These are phyloP conservation scores for Nycticryphes semicollaris DNA, from an alignment of 2,113 vertebrate genomes.

Conservation along the genomic window DNA sequence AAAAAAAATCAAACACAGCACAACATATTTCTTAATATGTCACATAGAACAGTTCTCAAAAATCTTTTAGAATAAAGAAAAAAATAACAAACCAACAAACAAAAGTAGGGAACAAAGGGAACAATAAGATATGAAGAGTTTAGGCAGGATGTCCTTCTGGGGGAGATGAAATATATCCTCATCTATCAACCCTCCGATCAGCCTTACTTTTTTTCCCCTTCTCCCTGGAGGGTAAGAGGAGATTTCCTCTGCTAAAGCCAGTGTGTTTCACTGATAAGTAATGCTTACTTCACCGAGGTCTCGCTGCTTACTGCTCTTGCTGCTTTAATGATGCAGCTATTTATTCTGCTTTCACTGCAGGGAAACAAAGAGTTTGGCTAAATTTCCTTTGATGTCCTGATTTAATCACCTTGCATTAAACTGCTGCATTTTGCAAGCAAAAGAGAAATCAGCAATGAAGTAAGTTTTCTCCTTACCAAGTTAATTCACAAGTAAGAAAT, in stretches of 20 bases:
- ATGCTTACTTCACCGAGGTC: background rate
- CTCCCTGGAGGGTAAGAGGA: slow-evolving; percentile 27
- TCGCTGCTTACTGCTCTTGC: background rate
- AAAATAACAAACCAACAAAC: background rate
- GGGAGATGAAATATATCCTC: slow-evolving; percentile 17
- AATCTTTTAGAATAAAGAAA: background rate
- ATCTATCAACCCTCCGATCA: slow-evolving; percentile 43
- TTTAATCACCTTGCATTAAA: background rate
- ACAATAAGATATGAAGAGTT: background rate
- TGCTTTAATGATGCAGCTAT: background rate
- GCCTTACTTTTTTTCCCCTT: background rate
- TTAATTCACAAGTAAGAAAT: background rate
- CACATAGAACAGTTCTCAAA: background rate
- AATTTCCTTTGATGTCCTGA: slow-evolving; percentile 14
- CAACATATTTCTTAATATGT: background rate
- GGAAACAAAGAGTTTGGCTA: slow-evolving; percentile 35
- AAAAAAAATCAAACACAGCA: background rate
- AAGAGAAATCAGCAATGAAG: background rate
- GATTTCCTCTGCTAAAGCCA: slow-evolving; percentile 38
- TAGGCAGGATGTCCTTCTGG: background rate
- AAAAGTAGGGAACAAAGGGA: background rate
- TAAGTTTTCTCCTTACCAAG: background rate
- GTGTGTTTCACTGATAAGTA: slow-evolving; percentile 41
- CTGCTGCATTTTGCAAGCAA: background rate
- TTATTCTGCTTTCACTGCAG: slow-evolving; percentile 36